Evolutionary conservation across 92 coral and sea anemone species (phyloP), one percentile per base, ranked within the genome.

Genomic region (Paramuricea clavata): DNA sequence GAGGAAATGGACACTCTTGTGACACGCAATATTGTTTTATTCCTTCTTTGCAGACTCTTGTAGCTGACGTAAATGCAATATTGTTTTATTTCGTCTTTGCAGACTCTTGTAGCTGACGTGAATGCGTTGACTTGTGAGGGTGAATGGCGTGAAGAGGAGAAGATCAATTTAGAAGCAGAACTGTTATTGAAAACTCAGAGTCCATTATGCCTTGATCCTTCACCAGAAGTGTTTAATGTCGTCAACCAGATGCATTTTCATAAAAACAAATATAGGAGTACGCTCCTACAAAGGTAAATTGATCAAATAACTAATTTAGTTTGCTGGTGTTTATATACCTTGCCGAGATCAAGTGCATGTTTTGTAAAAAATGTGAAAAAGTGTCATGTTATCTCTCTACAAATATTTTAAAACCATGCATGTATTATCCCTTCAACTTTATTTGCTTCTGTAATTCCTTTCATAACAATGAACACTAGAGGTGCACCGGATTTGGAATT

Each of bases 81-180:
- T n/a, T 30, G 2, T 6, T 78, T 36, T 26, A n/a, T n/a, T n/a
- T n/a, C n/a, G n/a, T n/a, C n/a, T n/a, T 44, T 79, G 6, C 64
- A 96, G 99, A 96, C 98, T 25, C 92, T 96, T 81, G 92, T 96
- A n/a, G 92, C 97, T 81, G 99, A 96, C 91, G 96, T 96, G n/a
- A 96, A 96, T 90, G 94, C 97, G 1, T 78, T 96, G 89, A 95
- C 97, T 11, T 77, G 94, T 61, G 99, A 92, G 13, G 81, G 85
- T 0, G 79, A 68, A 50, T 96, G 99, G 99, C 91, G 91, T 54
- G 92, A 89, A 52, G 95, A 96, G 65, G 94, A 93, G 69, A 96
- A 96, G 54, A 90, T 96, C 25, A 87, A 86, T 23, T 82, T 96
- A 43, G 99, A 96, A 57, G 92, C 99, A 12, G 93, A 92, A 82